Base-by-base conservation (phyloP, 2,113 vertebrate species). In the Myotis davidii region DNA sequence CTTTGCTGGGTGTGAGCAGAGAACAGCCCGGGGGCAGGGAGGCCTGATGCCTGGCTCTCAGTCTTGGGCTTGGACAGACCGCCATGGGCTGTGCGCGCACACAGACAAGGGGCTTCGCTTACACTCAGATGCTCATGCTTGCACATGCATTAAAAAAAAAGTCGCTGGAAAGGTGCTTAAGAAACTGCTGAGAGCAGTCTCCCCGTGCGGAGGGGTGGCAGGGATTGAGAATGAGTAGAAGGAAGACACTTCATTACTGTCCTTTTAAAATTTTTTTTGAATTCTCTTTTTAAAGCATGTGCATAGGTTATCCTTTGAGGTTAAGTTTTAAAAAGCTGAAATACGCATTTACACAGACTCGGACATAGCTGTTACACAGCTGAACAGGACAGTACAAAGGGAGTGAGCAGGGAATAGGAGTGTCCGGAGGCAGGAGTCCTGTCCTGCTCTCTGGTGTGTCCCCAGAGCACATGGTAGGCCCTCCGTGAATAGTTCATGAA, bases 221-320 rank as follows among this genome's bases (percentile, higher is more conserved):
- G 48, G 27, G 10, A 13, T 18, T 37, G n/a, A 34, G 17, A 14
- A 29, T 16, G 10, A 25, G 50, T 48, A 67, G 42, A 85, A 88
- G 25, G 5, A 69, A 90, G 69, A 73, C 20, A 90, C 78, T 67
- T 73, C 34, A 34, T 79, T 37, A 50, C 6, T 9, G 1, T 67
- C 59, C 23, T 85, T 94, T 48, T 56, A 74, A 32, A 18, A 18
- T 18, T 42, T n/a, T 70, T 59, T 73, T 85, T 82, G 39, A 74
- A 84, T 96, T 91, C 48, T 67, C 91, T 88, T 92, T 70, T 59
- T 20, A 59, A 94, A 54, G 18, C 45, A 34, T 73, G 17, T 64
- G 12, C 20, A 11, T 85, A 14, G 52, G 37, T 65, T 64, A 11
- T n/a, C 21, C 45, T 87, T 78, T 83, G 61, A 78, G 79, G 69